A percentile compares a stretch with the other conserved stretches of the same genome.
Conservation (phyloP, 2,113 vertebrate species). For the Aythya baeri region DNA sequence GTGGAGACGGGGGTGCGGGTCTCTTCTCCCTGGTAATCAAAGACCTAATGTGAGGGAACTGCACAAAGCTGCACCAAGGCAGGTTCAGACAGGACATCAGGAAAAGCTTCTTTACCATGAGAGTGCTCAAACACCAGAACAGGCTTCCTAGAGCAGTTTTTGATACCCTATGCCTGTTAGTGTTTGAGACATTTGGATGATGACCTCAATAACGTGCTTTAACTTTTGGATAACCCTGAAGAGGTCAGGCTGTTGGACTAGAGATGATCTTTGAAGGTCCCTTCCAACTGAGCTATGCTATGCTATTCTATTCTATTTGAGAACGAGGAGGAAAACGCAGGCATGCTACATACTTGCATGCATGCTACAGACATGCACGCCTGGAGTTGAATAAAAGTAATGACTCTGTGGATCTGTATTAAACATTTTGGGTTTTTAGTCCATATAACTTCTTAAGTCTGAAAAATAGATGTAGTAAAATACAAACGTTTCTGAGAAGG, state of each 20-base stretch:
- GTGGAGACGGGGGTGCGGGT: not conserved
- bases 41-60: not conserved
- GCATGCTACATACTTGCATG: not conserved
- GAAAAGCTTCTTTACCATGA: not conserved
- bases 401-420: fast-evolving
- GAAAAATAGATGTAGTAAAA: not conserved
- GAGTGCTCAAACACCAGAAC: not conserved
- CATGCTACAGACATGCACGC: not conserved
- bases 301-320: not conserved
- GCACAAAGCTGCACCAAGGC: not conserved
- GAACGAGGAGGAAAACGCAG: not conserved
- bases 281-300: not conserved
- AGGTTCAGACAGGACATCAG: not conserved
- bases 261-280: not conserved
- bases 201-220: not conserved
- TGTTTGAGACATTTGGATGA: not conserved
- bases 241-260: not conserved
- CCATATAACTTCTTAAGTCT: not conserved
- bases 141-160: not conserved
- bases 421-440: not conserved
- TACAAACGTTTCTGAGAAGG: not conserved
- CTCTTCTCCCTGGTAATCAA: not conserved
- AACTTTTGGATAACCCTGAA: not conserved
- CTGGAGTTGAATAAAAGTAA: not conserved
- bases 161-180: not conserved